Base-by-base conservation (phyloP, 2,888 invertebrate species). In the Scaptomyza caliginosa region DNA sequence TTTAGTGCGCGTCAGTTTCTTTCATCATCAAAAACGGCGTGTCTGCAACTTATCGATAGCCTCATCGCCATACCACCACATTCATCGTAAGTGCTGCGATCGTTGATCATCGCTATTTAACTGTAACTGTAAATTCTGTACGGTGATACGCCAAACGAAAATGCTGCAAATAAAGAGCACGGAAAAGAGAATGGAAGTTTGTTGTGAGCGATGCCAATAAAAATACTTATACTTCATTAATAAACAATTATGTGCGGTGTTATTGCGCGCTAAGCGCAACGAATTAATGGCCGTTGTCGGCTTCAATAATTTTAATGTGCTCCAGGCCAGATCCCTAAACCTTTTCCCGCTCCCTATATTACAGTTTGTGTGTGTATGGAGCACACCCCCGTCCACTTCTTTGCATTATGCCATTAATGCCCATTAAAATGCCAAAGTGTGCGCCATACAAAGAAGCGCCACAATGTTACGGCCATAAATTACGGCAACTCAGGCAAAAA, bases 221-320 rank as follows among this genome's bases (percentile, higher is more conserved):
- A 93, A 93, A 89, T 93, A 93, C 93, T 93, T 93, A 93, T 92
- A 93, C 93, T 93, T 93, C 93, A 93, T 93, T 93, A 93, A 93
- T 93, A 93, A 93, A 93, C 92, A 93, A 93, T 93, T 93, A 93
- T 88, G 86, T 70, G 77, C 67, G 63, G 56, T 77, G 60, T 79
- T 86, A 79, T 86, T 79, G 76, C 69, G 52, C 72, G 67, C 78
- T 74, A 67, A 86, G 87, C 80, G 80, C 82, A 84, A 81, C 82
- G 80, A 86, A 87, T 87, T 81, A 81, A 81, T 81, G 81, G 86
- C 83, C 84, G 43, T 80, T 84, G 67, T 77, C 56, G 84, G 50
- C 80, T 81, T 87, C 86, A 81, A 87, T 87, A 81, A 81, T 81
- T 87, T 81, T 81, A 81, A 81, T 81, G 81, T 81, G 77, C 58